Evolutionary conservation across 2,888 invertebrate genomes (phyloP).

Genomic region (Tenthredo livida): DNA sequence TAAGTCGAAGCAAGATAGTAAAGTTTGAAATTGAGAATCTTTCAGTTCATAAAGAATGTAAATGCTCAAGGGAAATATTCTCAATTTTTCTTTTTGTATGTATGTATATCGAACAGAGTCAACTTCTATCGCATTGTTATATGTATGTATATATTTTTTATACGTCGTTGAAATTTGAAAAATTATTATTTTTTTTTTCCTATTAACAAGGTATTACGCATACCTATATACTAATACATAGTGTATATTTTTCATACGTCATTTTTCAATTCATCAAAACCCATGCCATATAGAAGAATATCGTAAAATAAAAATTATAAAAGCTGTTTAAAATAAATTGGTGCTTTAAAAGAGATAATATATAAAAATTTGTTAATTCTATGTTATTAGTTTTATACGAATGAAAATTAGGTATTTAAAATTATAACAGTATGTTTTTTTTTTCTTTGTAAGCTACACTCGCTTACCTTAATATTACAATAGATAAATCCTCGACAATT

Average conservation of each 20-base stretch:
- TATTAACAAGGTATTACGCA: background rate
- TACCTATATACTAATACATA: background rate
- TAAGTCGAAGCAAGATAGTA: background rate
- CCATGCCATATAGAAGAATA: conserved; percentile 23
- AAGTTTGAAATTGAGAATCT: background rate
- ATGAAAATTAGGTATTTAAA: background rate
- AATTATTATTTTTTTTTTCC: background rate
- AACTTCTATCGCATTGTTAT: background rate
- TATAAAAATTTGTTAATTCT: conserved; percentile 8
- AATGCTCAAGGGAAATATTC: background rate
- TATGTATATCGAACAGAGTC: background rate
- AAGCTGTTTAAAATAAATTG: background rate
- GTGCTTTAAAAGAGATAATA: background rate
- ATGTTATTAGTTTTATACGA: conserved; percentile 28
- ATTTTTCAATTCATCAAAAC: conserved; percentile 26
- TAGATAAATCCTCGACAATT: background rate
- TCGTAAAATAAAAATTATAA: background rate
- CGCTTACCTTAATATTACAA: background rate
- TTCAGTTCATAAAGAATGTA: background rate
- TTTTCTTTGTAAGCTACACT: background rate
- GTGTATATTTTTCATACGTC: conserved; percentile 34
- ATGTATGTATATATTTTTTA: background rate
- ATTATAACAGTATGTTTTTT: background rate
- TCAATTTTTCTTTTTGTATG: background rate
- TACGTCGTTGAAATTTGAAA: conserved; percentile 24